phyloP scores from a whole-genome alignment of 2,888 invertebrate genomes.

The Neoascia interrupta region DNA sequence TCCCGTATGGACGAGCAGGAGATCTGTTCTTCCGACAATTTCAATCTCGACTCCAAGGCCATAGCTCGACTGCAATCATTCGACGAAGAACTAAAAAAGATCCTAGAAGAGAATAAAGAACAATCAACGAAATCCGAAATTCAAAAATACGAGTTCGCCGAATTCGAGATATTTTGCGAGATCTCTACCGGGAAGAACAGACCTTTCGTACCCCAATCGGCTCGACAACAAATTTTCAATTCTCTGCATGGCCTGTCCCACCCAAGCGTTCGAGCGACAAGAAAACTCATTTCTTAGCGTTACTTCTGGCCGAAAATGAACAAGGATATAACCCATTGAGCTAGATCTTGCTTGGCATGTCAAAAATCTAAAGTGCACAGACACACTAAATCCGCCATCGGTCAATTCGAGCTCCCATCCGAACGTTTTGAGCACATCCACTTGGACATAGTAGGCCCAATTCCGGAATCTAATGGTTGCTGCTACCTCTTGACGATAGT shows the following conservation, averaged over 20 bases:
- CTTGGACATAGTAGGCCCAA: constrained; percentile 75
- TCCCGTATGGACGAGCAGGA: constrained; percentile 32
- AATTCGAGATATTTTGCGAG: constrained; percentile 39
- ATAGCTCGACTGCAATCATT: constrained; percentile 39
- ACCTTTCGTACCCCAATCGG: constrained; percentile 35
- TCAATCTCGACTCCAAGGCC: constrained; percentile 16
- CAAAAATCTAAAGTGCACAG: too few species aligned
- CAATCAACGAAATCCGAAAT: constrained; percentile 13
- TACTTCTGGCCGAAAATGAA: constrained; percentile 63
- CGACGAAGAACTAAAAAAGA: constrained; percentile 34
- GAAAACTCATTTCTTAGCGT: constrained; percentile 18
- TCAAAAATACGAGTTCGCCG: constrained; percentile 27
- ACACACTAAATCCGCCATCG: too few species aligned
- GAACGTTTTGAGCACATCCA: constrained; percentile 75
- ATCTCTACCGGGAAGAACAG: too few species aligned
- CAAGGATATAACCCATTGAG: constrained; percentile 26
- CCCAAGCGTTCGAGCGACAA: too few species aligned
- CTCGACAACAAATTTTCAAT: not conserved
- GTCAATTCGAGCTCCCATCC: constrained; percentile 29
- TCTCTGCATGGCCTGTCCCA: constrained; percentile 42
- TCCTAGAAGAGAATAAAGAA: constrained; percentile 2
- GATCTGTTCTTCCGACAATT: not conserved
- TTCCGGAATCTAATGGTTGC: constrained; percentile 69
- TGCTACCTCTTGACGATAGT: constrained; percentile 31
- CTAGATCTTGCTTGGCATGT: constrained; percentile 4